These are phyloP conservation scores for Pseudobourletiella spinata DNA, from an alignment of 1,140 invertebrate genomes.

Conservation along the genomic window DNA sequence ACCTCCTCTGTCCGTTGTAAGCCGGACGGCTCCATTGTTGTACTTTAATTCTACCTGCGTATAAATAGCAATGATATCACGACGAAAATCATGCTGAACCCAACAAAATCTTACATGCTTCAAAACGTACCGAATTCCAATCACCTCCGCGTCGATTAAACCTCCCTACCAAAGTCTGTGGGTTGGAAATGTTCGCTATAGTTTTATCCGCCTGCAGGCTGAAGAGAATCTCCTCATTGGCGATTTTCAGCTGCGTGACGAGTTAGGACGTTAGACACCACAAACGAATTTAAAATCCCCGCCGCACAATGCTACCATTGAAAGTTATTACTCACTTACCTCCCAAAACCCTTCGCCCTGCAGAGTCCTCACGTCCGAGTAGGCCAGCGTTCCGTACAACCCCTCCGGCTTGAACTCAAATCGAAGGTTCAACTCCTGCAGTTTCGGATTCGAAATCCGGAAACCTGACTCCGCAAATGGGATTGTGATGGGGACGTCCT, in stretches of 20 bases:
- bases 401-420: conserved; percentile 83
- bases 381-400: conserved; percentile 71
- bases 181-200: conserved; percentile 52
- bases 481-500: conserved; percentile 83
- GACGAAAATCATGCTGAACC: no score
- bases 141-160: conserved; percentile 53
- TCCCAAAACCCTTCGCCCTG: conserved; percentile 73
- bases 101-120: no score
- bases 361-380: conserved; percentile 61
- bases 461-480: conserved; percentile 80
- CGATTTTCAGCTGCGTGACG: conserved; percentile 60
- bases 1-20: conserved; percentile 67
- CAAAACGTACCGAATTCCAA: conserved; percentile 47
- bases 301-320: neutral
- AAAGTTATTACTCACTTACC: conserved; percentile 47
- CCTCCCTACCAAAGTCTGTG: conserved; percentile 55
- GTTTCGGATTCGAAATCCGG: conserved; percentile 61
- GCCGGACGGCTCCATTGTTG: conserved; percentile 57
- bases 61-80: no score
- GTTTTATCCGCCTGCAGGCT: conserved; percentile 64
- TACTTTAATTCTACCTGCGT: conserved; percentile 65
- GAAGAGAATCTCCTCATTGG: conserved; percentile 72
- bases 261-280: no score
- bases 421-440: conserved; percentile 59
- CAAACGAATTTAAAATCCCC: neutral